These are phyloP conservation scores for Chanos chanos DNA, from an alignment of 2,797 vertebrate species.

Conservation along the genomic window DNA sequence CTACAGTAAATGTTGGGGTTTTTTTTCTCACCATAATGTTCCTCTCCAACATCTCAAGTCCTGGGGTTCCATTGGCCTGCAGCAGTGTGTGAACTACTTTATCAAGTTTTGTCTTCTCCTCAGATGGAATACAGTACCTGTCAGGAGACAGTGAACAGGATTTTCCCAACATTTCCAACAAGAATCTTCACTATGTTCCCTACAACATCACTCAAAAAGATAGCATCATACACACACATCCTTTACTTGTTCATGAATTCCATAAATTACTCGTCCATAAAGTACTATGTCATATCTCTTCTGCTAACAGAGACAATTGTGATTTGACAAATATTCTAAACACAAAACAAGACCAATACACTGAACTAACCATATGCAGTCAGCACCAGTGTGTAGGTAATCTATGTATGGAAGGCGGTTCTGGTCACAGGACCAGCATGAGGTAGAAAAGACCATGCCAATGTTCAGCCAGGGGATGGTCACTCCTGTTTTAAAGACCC, in stretches of 20 bases:
- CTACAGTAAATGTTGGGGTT: too few relatives aligned
- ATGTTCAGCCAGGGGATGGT: constrained; percentile 99
- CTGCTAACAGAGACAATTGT: too few relatives aligned
- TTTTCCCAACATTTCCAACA: too few relatives aligned
- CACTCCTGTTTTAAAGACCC: constrained; percentile 76
- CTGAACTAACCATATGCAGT: constrained; percentile 95
- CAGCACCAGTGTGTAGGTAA: constrained; percentile 99
- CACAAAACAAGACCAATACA: neutral
- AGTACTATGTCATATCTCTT: too few relatives aligned
- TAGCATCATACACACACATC: neutral
- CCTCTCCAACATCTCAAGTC: constrained; percentile 99
- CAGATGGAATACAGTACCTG: constrained; percentile 99
- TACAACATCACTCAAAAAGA: too few relatives aligned
- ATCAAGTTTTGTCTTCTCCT: constrained; percentile 96
- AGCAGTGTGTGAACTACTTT: constrained; percentile 98
- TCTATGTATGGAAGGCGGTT: constrained; percentile 99
- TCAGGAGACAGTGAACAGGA: constrained; percentile 7
- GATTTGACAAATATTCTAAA: neutral
- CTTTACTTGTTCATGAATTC: neutral
- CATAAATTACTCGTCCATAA: too few relatives aligned
- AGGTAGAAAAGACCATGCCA: constrained; percentile 99
- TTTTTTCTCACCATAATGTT: constrained; percentile 87
- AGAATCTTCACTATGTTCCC: too few relatives aligned
- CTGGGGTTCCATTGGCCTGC: constrained; percentile 98
- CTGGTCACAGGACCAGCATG: constrained; percentile 99